Evolutionary conservation across 2,888 invertebrate genomes (phyloP), one percentile per base, ranked within the genome.

Genomic region (Ellobium chinense): DNA sequence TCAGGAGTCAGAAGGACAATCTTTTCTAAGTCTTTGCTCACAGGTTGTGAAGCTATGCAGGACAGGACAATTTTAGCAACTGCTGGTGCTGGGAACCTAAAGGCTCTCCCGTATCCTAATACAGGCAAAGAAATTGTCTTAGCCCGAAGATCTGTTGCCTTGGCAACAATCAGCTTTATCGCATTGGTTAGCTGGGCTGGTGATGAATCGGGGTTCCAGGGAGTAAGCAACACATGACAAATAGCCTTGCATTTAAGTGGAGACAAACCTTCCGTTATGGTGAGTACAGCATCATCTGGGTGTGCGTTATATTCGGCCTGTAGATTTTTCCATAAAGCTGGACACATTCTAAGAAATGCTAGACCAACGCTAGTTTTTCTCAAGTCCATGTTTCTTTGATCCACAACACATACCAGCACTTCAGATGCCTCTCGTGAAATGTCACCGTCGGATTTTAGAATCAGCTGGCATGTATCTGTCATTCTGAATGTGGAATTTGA

Each of bases 371-470:
- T 60, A 18, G 81, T 81, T 46, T 69, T 74, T 27, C 62, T 60
- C 39, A 81, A 31, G 46, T 81, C 72, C n/a, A 74, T n/a, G 27
- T 74, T 62, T n/a, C n/a, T n/a, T n/a, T 60, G 56, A 18, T 37
- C 74, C 34, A 78, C 36, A 21, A 81, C 69, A 63, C 69, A 69
- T 24, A 81, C 81, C 27, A 81, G 46, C 14, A 77, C 54, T 37
- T 81, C 81, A 56, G 77, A 77, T 2, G 36, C 2, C 21, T 77
- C 77, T 60, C 29, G 37, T 12, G 37, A 36, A 24, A 77, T 60
- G 37, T 77, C 60, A 24, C 77, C 77, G 37, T 77, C 39, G 9
- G 77, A 34, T 21, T 77, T 77, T 27, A 77, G 18, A 34, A 77
- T 29, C 9, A 77, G 29, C 36, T 77, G 24, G 21, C 77, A 77